Conservation (phyloP, 2,797 vertebrate genomes). For the Moxostoma hubbsi region DNA sequence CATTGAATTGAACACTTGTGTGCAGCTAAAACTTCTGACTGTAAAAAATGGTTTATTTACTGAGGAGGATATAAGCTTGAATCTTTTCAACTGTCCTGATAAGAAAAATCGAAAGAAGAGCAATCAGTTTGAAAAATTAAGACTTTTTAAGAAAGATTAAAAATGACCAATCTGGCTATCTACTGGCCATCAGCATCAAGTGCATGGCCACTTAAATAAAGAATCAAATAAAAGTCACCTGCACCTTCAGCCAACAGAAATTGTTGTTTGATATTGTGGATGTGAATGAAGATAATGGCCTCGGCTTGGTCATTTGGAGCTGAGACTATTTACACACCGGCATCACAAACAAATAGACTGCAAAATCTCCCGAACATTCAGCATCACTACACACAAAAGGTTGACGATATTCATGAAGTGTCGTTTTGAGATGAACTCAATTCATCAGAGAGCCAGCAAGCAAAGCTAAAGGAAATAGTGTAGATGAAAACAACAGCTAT, state of each 20-base stretch:
- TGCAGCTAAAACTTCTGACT: neutral
- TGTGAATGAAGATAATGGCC: neutral
- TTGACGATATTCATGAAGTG: constrained; percentile 48
- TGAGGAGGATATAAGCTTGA: neutral
- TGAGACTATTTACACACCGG: constrained; percentile 1
- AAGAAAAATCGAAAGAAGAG: neutral
- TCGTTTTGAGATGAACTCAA: constrained; percentile 56
- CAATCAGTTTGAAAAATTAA: neutral
- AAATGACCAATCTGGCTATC: neutral
- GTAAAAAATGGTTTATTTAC: neutral
- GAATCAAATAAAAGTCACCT: neutral
- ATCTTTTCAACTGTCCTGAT: neutral
- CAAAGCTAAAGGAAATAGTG: constrained; percentile 42
- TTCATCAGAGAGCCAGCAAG: constrained; percentile 40
- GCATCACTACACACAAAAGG: constrained; percentile 55
- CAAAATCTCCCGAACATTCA: constrained; percentile 29
- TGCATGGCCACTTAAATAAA: neutral
- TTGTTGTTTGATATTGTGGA: neutral
- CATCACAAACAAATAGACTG: constrained; percentile 1
- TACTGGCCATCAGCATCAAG: neutral
- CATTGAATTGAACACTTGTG: neutral
- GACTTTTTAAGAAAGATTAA: neutral
- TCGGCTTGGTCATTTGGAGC: neutral
- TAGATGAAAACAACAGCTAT: constrained; percentile 50
- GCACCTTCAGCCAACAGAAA: constrained; percentile 7